phyloP scores from a whole-genome alignment of 2,797 vertebrate genomes.

The Cichlasoma orientale region DNA sequence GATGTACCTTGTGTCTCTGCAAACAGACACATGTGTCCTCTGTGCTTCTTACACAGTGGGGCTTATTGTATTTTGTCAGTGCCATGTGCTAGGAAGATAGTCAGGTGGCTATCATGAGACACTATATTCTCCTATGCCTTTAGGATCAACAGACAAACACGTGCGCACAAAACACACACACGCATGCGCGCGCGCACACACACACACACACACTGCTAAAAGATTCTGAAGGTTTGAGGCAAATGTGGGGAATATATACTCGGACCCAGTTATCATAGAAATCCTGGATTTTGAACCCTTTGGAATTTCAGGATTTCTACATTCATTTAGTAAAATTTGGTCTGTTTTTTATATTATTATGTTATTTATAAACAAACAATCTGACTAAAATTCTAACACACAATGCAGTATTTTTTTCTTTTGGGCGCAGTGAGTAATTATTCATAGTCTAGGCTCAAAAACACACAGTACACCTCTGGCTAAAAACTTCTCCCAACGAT shows the following conservation, averaged over 20 bases:
- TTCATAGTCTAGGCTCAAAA: too few species aligned
- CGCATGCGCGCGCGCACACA: background rate
- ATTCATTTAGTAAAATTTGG: background rate
- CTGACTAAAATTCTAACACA: too few species aligned
- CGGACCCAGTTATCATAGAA: background rate
- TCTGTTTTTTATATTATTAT: too few species aligned
- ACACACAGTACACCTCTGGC: too few species aligned
- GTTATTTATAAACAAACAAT: too few species aligned
- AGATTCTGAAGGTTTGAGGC: background rate
- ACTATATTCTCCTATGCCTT: slow-evolving; percentile 49
- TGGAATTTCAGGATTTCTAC: background rate
- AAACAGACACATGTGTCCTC: background rate
- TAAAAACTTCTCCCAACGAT: too few species aligned
- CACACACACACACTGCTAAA: background rate
- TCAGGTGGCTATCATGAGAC: slow-evolving; percentile 81
- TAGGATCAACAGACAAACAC: slow-evolving; percentile 16
- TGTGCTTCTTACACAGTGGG: slow-evolving; percentile 61
- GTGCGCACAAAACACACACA: background rate
- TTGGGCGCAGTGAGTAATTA: too few species aligned
- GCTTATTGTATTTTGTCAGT: slow-evolving; percentile 65
- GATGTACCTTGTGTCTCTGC: slow-evolving; percentile 28
- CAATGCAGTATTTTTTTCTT: too few species aligned
- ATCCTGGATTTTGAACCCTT: background rate
- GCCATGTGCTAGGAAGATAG: slow-evolving; percentile 62
- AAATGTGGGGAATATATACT: background rate